Percentiles rank a stretch among this genome's conserved stretches.
Conservation (phyloP, 1,140 invertebrate genomes). For the Antheraea mylitta region DNA sequence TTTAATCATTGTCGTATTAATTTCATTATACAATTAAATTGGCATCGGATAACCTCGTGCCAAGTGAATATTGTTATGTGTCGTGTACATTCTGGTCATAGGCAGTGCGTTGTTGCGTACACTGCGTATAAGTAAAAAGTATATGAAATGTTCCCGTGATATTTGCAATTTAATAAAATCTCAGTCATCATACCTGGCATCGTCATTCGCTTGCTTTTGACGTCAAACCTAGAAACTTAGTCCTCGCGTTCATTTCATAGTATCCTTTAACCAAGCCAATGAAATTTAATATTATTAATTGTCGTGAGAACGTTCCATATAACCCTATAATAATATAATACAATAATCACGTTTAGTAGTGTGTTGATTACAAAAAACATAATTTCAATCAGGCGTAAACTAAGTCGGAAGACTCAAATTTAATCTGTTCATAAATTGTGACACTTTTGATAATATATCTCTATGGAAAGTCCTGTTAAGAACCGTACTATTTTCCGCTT, state of each 20-base stretch:
- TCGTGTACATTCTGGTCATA: constrained; percentile 74
- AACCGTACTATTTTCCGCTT: not conserved
- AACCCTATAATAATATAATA: not conserved
- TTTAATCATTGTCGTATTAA: constrained; percentile 53
- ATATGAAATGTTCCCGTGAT: not conserved
- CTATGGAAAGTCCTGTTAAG: not conserved
- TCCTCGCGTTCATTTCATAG: not conserved
- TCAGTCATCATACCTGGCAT: not conserved
- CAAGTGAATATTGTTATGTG: constrained; percentile 46
- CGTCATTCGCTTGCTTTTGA: not conserved
- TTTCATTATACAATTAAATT: constrained; percentile 49
- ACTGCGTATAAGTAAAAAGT: constrained; percentile 45
- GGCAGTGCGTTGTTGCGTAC: constrained; percentile 37
- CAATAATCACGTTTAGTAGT: not conserved
- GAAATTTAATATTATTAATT: not conserved
- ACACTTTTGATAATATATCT: not conserved
- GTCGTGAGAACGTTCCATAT: not conserved
- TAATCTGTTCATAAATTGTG: too few relatives aligned
- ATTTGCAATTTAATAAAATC: not conserved
- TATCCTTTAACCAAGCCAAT: not conserved
- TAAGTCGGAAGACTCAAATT: not conserved
- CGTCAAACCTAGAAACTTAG: not conserved
- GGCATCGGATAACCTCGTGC: constrained; percentile 49
- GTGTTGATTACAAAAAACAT: not conserved
- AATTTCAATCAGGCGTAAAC: not conserved